Evolutionary conservation across 1,140 invertebrate genomes (phyloP).

Genomic region (Melitaea cinxia): DNA sequence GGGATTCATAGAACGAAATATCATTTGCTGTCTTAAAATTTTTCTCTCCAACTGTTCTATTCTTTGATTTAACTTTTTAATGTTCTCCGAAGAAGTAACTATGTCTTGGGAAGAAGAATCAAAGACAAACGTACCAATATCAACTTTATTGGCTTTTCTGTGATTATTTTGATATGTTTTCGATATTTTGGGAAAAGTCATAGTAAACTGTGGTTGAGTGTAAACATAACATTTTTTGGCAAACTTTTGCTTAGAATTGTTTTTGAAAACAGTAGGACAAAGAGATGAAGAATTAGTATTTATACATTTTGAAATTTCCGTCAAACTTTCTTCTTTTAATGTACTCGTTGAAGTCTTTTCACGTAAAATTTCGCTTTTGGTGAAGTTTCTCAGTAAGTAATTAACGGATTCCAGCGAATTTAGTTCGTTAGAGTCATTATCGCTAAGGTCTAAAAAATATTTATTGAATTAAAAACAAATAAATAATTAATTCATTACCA

Average conservation of each 20-base stretch:
- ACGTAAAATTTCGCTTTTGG: constrained; percentile 40
- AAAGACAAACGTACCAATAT: constrained; percentile 55
- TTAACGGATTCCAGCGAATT: constrained; percentile 41
- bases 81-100: constrained; percentile 37
- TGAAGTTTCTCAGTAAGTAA: constrained; percentile 31
- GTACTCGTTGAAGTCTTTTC: constrained; percentile 41
- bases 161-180: constrained; percentile 44
- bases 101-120: constrained; percentile 52
- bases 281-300: constrained; percentile 38
- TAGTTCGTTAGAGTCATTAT: constrained; percentile 45
- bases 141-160: constrained; percentile 48
- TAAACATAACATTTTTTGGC: constrained; percentile 62
- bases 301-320: constrained; percentile 47
- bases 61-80: constrained; percentile 60
- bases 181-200: constrained; percentile 55
- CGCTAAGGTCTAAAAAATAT: constrained; percentile 46
- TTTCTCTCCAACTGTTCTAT: constrained; percentile 68
- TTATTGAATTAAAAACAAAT: constrained; percentile 1
- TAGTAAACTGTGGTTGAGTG: constrained; percentile 52
- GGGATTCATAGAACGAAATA: constrained; percentile 58
- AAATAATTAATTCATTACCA: constrained; percentile 2
- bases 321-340: constrained; percentile 43
- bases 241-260: constrained; percentile 41
- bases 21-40: constrained; percentile 68
- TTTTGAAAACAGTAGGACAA: constrained; percentile 26